phyloP scores from a whole-genome alignment of 2,797 vertebrate species.

The Melanotaenia trifasciata region DNA sequence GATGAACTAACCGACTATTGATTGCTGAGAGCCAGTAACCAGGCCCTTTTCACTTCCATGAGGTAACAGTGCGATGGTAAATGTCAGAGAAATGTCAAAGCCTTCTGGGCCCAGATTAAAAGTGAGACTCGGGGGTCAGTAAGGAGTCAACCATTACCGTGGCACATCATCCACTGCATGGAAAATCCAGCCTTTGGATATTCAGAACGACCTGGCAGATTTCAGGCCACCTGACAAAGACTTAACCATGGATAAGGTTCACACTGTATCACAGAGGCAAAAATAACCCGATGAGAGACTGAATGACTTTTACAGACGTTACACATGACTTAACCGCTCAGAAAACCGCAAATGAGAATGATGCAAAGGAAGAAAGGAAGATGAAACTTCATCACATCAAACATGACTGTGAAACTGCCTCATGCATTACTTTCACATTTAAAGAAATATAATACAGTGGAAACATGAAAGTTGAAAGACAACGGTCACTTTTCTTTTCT shows the following conservation, averaged over 20 bases:
- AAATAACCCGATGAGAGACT: slow-evolving; percentile 5
- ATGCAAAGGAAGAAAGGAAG: slow-evolving; percentile 24
- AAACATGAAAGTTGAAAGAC: neutral
- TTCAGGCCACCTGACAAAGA: slow-evolving; percentile 1
- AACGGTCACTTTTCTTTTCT: no score
- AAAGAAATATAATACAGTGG: neutral
- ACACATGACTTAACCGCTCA: neutral
- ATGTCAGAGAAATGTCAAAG: slow-evolving; percentile 73
- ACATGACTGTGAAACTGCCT: neutral
- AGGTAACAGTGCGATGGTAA: slow-evolving; percentile 48
- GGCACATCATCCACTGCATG: neutral
- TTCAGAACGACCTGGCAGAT: slow-evolving; percentile 12
- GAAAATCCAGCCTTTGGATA: slow-evolving; percentile 33
- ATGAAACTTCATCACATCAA: neutral
- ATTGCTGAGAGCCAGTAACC: slow-evolving; percentile 32
- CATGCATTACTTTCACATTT: neutral
- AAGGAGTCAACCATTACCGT: slow-evolving; percentile 43
- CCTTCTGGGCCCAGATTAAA: slow-evolving; percentile 57
- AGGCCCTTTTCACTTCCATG: slow-evolving; percentile 16
- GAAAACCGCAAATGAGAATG: slow-evolving; percentile 6
- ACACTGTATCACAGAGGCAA: slow-evolving; percentile 12
- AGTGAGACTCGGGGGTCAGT: slow-evolving; percentile 42
- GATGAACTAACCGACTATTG: slow-evolving; percentile 37
- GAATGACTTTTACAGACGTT: neutral
- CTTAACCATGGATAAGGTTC: neutral